Base-by-base conservation (phyloP, 2,888 invertebrate genomes). In the Reticulitermes lucifugus region DNA sequence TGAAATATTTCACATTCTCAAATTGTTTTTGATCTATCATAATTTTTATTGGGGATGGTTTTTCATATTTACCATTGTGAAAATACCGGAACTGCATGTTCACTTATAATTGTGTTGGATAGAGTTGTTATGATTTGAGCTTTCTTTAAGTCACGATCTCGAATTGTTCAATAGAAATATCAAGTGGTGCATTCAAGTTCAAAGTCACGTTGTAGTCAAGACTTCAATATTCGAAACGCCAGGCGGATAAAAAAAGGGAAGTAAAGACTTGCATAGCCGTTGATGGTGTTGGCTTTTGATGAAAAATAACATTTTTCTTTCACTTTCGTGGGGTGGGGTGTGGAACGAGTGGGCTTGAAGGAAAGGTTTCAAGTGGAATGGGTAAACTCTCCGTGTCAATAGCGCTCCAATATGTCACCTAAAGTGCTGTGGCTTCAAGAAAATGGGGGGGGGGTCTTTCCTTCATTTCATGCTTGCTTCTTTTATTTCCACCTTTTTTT, bases 391-490 rank as follows among this genome's bases (percentile, higher is more conserved):
- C 7, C 25, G 80, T 80, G 80, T 80, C 80, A 80, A 80, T 80
- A 80, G 80, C 59, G 80, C 35, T 41, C 80, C 80, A 80, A 80
- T 80, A 80, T 80, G 80, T 80, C 80, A 80, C 60, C 80, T 60
- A 80, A 80, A 80, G 80, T 80, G 80, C 80, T 29, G 60, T 60
- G 80, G 80, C 80, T 80, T 60, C 60, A 22, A 60, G 59, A 80
- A 80, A 80, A 22, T 80, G 80, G 80, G 25, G 25, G n/a, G n/a
- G 60, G 59, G 29, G 80, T 80, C 80, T 80, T 60, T 80, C 22
- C 80, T 59, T 80, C 80, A 60, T 73, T 41, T 41, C 10, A 21
- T 80, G 80, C 59, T 22, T 59, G 55, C 80, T 59, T 80, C 35
- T 35, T 80, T 60, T 60, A 51, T 60, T 60, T 79, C 21, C n/a